Conservation (phyloP, 2,888 invertebrate genomes). For the Drosophila lutescens region DNA sequence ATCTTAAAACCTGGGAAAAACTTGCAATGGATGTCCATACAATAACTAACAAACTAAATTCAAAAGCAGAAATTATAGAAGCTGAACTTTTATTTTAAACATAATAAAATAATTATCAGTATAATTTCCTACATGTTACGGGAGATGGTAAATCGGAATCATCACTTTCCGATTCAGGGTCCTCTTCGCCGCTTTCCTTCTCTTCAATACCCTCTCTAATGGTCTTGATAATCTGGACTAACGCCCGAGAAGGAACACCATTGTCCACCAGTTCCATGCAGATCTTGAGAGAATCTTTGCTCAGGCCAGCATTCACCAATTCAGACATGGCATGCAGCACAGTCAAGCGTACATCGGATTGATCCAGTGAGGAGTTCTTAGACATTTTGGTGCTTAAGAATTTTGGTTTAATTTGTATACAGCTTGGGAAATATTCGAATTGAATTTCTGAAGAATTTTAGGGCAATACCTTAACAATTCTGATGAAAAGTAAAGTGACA, state of each 20-base stretch:
- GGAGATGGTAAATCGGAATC: neutral
- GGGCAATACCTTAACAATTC: neutral
- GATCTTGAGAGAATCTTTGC: slow-evolving; percentile 25
- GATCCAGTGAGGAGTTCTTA: neutral
- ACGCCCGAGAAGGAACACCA: slow-evolving; percentile 12
- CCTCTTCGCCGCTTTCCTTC: neutral
- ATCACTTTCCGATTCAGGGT: neutral
- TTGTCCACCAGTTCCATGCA: slow-evolving; percentile 19
- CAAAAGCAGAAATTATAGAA: neutral
- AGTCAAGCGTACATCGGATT: neutral
- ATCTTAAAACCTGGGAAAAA: neutral
- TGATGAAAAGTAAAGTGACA: neutral
- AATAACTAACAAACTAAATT: neutral
- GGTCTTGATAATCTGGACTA: slow-evolving; percentile 24
- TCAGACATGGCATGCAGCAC: slow-evolving; percentile 22
- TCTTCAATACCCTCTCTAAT: slow-evolving; percentile 1
- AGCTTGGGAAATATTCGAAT: neutral
- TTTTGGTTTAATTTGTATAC: neutral
- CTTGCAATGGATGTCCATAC: neutral
- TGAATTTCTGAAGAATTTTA: neutral
- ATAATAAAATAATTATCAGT: neutral
- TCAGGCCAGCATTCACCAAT: slow-evolving; percentile 41
- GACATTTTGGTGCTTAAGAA: neutral
- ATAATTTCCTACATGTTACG: neutral
- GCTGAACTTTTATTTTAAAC: neutral